Evolutionary conservation across 2,797 vertebrate genomes (phyloP).

Genomic region (Huso huso): DNA sequence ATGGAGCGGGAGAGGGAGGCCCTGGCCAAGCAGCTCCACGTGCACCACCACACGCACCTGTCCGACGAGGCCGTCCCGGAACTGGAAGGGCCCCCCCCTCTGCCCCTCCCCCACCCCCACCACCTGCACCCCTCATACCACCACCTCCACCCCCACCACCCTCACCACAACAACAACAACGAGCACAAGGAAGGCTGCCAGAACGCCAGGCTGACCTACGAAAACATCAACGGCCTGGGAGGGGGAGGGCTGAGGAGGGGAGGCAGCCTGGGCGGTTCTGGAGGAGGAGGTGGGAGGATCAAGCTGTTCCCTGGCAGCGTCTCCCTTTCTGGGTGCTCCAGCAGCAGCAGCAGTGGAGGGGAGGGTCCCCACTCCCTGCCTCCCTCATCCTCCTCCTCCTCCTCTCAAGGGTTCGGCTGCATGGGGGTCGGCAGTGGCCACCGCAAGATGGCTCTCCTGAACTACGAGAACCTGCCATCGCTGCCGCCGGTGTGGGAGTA

Average conservation of each 20-base stretch:
- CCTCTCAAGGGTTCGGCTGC: conserved; percentile 55
- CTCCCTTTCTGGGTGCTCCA: conserved; percentile 67
- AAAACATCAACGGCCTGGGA: conserved; percentile 77
- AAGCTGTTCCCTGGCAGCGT: conserved; percentile 63
- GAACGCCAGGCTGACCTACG: conserved; percentile 66
- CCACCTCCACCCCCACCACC: conserved; percentile 52
- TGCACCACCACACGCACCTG: conserved; percentile 27
- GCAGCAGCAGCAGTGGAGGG: conserved; percentile 67
- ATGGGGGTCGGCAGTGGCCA: conserved; percentile 54
- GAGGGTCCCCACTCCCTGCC: conserved; percentile 63
- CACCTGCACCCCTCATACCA: conserved; percentile 65
- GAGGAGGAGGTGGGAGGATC: conserved; percentile 48
- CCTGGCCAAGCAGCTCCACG: conserved; percentile 47
- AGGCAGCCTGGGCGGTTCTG: conserved; percentile 39
- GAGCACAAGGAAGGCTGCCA: conserved; percentile 59
- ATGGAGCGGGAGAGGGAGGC: conserved; percentile 64
- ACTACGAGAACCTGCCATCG: conserved; percentile 93
- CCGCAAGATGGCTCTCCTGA: conserved; percentile 77
- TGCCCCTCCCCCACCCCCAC: conserved; percentile 53
- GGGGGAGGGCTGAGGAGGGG: conserved; percentile 44
- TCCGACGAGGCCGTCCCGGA: conserved; percentile 55
- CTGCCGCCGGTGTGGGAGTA: conserved; percentile 92
- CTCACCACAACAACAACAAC: conserved; percentile 69
- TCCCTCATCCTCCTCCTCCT: conserved; percentile 46
- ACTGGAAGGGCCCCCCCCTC: conserved; percentile 43